These are phyloP conservation scores for Meda fulgida DNA, from an alignment of 2,797 vertebrate genomes.

Conservation along the genomic window DNA sequence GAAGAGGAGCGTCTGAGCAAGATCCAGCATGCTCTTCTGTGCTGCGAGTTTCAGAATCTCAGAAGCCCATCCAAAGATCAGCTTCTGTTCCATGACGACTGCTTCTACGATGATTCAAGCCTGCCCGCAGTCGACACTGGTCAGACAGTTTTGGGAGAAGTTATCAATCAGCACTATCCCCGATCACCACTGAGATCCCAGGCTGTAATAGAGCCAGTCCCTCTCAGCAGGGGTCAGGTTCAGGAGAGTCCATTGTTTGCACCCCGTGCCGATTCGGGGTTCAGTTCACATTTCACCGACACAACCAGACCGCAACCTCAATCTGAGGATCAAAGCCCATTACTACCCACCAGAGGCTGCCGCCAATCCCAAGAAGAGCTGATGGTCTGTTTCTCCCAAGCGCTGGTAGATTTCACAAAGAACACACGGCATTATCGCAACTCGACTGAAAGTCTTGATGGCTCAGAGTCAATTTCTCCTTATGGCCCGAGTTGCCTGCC, in stretches of 20 bases:
- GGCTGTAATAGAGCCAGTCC: constrained; percentile 59
- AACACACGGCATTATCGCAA: constrained; percentile 85
- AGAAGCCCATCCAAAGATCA: constrained; percentile 71
- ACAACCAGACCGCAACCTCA: constrained; percentile 70
- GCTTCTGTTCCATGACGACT: constrained; percentile 62
- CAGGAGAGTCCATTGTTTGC: constrained; percentile 68
- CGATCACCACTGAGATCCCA: constrained; percentile 53
- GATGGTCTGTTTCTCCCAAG: constrained; percentile 91
- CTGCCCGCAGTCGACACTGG: constrained; percentile 69
- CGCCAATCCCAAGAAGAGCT: constrained; percentile 80
- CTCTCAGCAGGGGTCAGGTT: constrained; percentile 55
- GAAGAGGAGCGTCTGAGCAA: constrained; percentile 82
- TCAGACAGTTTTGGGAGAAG: constrained; percentile 51
- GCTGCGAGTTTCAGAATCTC: constrained; percentile 80
- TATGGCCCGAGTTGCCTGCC: constrained; percentile 92
- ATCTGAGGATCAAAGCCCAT: constrained; percentile 50
- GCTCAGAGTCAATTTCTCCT: constrained; percentile 82
- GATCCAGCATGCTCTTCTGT: constrained; percentile 84
- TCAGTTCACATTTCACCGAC: constrained; percentile 58
- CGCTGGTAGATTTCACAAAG: constrained; percentile 91
- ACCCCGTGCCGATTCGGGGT: constrained; percentile 67
- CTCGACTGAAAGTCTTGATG: constrained; percentile 81
- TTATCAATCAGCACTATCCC: constrained; percentile 64
- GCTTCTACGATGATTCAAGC: constrained; percentile 64
- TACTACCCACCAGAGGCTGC: constrained; percentile 52